Evolutionary conservation across 30 jellyfish, hydroid and myxozoan genomes (phyloP).

Genomic region (Pseudorhiza aurosa): DNA sequence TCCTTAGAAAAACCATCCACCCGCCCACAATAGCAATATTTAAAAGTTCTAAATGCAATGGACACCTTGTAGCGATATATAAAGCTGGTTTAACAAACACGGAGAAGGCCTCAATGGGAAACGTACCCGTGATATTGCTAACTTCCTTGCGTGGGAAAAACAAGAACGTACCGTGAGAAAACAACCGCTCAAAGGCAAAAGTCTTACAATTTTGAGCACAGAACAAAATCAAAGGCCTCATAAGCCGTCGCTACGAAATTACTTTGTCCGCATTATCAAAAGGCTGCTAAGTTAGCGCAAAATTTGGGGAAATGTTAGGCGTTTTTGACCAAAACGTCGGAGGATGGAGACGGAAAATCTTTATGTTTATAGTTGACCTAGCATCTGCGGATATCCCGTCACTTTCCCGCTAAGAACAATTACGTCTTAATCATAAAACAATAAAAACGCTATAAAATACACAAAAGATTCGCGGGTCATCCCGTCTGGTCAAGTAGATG

Average conservation of each 20-base stretch:
- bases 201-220: not conserved
- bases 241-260: too few relatives aligned
- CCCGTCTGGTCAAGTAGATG: not conserved
- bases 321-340: slow-evolving; percentile 1
- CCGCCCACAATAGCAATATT: not conserved
- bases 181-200: slow-evolving; percentile 54
- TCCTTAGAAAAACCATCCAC: not conserved
- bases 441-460: not conserved
- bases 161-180: slow-evolving; percentile 71
- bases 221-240: not conserved
- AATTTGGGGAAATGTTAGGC: not conserved
- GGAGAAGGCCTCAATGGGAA: slow-evolving; percentile 4
- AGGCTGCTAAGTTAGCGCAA: too few relatives aligned
- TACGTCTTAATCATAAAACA: not conserved
- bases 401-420: slow-evolving; percentile 34
- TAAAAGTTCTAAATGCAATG: not conserved
- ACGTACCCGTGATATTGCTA: slow-evolving; percentile 62
- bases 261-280: too few relatives aligned
- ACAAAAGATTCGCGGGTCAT: slow-evolving; percentile 37
- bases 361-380: slow-evolving; percentile 26
- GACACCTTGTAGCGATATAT: not conserved
- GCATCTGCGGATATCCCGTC: slow-evolving; percentile 45
- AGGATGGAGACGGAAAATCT: slow-evolving; percentile 4
- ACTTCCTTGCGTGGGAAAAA: slow-evolving; percentile 76
- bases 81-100: slow-evolving; percentile 43